Evolutionary conservation across 2,113 vertebrate genomes (phyloP), one percentile per base, ranked within the genome.

Genomic region (Oncorhynchus kisutch): DNA sequence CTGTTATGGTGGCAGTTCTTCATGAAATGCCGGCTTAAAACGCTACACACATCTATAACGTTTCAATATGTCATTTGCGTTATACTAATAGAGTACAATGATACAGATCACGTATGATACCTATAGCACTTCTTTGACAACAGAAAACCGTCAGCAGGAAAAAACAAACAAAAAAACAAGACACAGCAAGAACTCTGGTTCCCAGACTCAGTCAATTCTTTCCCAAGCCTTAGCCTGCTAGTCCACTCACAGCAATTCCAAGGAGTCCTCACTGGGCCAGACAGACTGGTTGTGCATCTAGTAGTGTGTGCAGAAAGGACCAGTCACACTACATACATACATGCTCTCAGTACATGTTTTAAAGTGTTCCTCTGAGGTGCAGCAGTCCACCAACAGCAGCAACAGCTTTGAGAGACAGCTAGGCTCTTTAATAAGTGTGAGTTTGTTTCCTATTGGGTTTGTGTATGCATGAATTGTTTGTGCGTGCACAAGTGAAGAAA

Each of bases 61-160:
- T 54, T 54, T 54, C 51, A 54, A 54, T 54, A 54, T 54, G 51
- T 18, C 3, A 54, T 54, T 54, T 54, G 49, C 49, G 11, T 14
- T 51, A 51, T 16, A 54, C 12, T 54, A 54, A 1, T 54, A 16
- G 51, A 54, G 51, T 54, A 54, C 51, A 16, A 54, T 18, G 49
- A 51, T 5, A 51, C 49, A 51, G 39, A 39, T 39, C 39, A 54
- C 18, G 51, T 54, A 18, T 54, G 51, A 54, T 18, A 54, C 51
- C 4, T 54, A 16, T 54, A 54, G 51, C 51, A 54, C 82, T 85
- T 82, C 80, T 59, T 75, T 34, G 73, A 83, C 69, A 87, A 62
- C 73, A 72, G 78, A 78, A 48, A 72, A 67, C 24, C n/a, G 9
- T 34, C 31, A 34, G 6, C 31, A 34, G n/a, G 9, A 11, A 16